These are phyloP conservation scores for Aplochiton taeniatus DNA, from an alignment of 2,797 vertebrate genomes.

Conservation along the genomic window DNA sequence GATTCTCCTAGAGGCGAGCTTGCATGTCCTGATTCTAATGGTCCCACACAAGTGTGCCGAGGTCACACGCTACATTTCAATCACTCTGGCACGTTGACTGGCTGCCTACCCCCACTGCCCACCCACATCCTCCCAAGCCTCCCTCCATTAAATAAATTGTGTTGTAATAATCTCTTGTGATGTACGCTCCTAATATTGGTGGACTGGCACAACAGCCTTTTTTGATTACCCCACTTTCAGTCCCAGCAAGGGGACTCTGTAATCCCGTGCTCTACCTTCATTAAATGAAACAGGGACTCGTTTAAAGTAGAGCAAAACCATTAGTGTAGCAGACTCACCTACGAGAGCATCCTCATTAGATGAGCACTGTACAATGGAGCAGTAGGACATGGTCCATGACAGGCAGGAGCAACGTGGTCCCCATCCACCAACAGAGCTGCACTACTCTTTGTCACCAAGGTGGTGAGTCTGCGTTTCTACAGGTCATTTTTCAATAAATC, in stretches of 20 bases:
- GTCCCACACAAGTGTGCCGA: constrained; percentile 53
- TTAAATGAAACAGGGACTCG: constrained; percentile 69
- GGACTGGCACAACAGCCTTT: constrained; percentile 71
- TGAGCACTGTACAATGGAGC: constrained; percentile 15
- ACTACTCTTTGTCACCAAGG: constrained; percentile 14
- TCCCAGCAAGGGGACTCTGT: constrained; percentile 63
- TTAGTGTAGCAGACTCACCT: constrained; percentile 7
- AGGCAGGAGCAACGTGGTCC: constrained; percentile 8
- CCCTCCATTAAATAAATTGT: constrained; percentile 85
- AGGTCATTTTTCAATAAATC: constrained; percentile 57
- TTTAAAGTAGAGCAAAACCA: constrained; percentile 51
- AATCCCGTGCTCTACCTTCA: constrained; percentile 75
- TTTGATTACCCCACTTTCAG: constrained; percentile 81
- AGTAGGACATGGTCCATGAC: background rate
- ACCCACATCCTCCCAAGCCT: constrained; percentile 59
- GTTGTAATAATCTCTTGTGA: constrained; percentile 78
- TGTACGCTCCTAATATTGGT: constrained; percentile 70
- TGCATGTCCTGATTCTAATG: constrained; percentile 52
- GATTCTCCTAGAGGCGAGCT: constrained; percentile 36
- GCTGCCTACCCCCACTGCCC: constrained; percentile 48
- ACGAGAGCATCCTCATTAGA: constrained; percentile 24
- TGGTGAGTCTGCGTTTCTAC: constrained; percentile 31
- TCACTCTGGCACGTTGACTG: constrained; percentile 63
- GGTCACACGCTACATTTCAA: constrained; percentile 65
- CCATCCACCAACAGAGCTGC: constrained; percentile 8